These are phyloP conservation scores for Poeciliopsis retropinna DNA, from an alignment of 2,113 vertebrate genomes.

Conservation along the genomic window DNA sequence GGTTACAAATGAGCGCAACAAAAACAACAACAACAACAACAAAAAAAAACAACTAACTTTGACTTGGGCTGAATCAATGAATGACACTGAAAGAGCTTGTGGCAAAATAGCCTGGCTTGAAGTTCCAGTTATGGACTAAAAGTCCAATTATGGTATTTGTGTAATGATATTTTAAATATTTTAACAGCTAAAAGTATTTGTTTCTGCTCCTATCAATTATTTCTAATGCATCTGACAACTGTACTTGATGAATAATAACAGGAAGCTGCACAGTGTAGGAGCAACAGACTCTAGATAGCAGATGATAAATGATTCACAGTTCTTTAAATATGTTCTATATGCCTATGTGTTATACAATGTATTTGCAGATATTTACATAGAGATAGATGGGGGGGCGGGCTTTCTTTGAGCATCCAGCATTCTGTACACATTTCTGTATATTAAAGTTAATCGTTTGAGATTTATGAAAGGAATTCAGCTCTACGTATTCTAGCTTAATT, in stretches of 20 bases:
- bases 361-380: background rate
- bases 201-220: constrained; percentile 8
- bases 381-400: background rate
- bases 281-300: background rate
- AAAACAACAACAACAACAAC: too few species aligned
- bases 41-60: background rate
- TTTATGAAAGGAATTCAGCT: background rate
- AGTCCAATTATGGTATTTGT: background rate
- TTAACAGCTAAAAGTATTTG: constrained; percentile 11
- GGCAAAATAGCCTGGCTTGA: background rate
- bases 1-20: constrained; percentile 41
- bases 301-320: background rate
- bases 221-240: background rate
- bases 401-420: background rate
- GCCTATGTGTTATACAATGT: background rate
- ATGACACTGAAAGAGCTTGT: constrained; percentile 6
- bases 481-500: background rate
- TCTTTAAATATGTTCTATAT: too few species aligned
- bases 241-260: constrained; percentile 21
- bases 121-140: background rate
- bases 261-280: background rate
- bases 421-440: background rate
- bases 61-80: constrained; percentile 14
- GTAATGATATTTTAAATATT: background rate
- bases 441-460: background rate